Evolutionary conservation across 2,888 invertebrate genomes (phyloP).

Genomic region (Sminthurinus aureus): DNA sequence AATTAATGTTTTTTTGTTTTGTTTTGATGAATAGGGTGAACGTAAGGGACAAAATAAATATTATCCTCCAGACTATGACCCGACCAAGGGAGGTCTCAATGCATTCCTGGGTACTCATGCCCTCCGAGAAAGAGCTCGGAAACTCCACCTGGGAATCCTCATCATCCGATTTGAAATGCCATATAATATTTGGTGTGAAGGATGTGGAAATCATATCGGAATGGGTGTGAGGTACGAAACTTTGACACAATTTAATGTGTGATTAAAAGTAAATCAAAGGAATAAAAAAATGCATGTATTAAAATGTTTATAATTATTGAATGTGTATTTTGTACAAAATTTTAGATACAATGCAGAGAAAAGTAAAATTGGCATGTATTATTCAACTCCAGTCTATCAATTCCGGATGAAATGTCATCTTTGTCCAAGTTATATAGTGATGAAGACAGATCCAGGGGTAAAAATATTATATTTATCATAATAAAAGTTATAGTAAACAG

Average conservation of each 20-base stretch:
- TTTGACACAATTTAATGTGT: too few species aligned
- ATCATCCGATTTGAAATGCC: constrained; percentile 99
- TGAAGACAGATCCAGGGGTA: constrained; percentile 97
- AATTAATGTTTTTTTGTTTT: too few species aligned
- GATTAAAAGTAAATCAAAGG: too few species aligned
- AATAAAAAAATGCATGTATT: too few species aligned
- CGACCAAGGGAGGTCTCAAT: constrained; percentile 91
- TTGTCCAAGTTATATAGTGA: constrained; percentile 96
- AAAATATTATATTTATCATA: constrained; percentile 61
- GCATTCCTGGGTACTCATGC: constrained; percentile 95
- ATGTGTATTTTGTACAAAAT: not conserved
- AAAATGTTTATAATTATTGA: not conserved
- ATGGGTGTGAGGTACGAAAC: constrained; percentile 84
- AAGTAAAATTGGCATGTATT: constrained; percentile 95
- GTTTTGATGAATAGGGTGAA: too few species aligned
- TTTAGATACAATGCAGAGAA: constrained; percentile 90
- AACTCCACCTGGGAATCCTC: constrained; percentile 92
- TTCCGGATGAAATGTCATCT: constrained; percentile 99
- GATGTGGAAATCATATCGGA: constrained; percentile 97
- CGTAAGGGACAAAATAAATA: constrained; percentile 87
- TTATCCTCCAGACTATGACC: constrained; percentile 99
- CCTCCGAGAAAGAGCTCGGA: constrained; percentile 92
- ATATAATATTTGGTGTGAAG: constrained; percentile 99
- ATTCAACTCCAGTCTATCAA: constrained; percentile 95
- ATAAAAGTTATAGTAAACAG: too few species aligned